Percentiles rank a stretch among this genome's conserved stretches.
Evolutionary conservation across 2,797 vertebrate species (phyloP).

Genomic region (Takifugu rubripes): DNA sequence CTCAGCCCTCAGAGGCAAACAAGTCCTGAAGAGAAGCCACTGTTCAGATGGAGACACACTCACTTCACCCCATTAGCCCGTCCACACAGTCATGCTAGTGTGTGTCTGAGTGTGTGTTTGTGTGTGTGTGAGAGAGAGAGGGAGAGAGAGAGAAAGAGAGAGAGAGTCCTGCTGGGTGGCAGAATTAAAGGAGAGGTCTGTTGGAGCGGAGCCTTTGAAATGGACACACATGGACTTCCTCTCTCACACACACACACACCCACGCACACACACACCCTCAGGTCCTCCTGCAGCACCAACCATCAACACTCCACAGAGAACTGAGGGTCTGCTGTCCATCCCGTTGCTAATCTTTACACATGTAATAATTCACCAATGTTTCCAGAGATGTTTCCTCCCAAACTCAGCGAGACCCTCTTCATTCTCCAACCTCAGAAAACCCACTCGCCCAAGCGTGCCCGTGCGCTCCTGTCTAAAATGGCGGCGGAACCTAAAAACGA

Average conservation of each 20-base stretch:
- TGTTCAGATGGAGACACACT: conserved; percentile 52
- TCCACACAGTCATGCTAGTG: conserved; percentile 24
- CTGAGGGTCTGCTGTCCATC: background rate
- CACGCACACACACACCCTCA: conserved; percentile 33
- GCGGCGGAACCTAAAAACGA: too few species aligned
- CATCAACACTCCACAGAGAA: conserved; percentile 43
- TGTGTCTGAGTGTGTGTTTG: conserved; percentile 19
- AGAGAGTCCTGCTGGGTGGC: conserved; percentile 64
- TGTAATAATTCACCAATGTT: too few species aligned
- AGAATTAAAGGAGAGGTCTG: conserved; percentile 79
- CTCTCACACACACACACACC: conserved; percentile 18
- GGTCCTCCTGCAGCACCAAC: conserved; percentile 53
- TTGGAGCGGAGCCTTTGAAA: conserved; percentile 80
- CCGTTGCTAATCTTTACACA: too few species aligned
- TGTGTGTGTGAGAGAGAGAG: conserved; percentile 30
- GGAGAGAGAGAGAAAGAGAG: conserved; percentile 11
- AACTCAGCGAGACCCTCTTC: too few species aligned
- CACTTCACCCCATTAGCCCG: conserved; percentile 59
- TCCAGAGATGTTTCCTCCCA: too few species aligned
- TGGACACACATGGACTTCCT: conserved; percentile 53
- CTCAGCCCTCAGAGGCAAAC: conserved; percentile 12
- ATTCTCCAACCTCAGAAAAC: too few species aligned
- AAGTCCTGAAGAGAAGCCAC: conserved; percentile 45
- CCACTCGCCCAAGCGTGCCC: too few species aligned
- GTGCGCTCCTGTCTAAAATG: too few species aligned